Conservation (phyloP, 2,888 invertebrate genomes). For the Stenodema calcarata region DNA sequence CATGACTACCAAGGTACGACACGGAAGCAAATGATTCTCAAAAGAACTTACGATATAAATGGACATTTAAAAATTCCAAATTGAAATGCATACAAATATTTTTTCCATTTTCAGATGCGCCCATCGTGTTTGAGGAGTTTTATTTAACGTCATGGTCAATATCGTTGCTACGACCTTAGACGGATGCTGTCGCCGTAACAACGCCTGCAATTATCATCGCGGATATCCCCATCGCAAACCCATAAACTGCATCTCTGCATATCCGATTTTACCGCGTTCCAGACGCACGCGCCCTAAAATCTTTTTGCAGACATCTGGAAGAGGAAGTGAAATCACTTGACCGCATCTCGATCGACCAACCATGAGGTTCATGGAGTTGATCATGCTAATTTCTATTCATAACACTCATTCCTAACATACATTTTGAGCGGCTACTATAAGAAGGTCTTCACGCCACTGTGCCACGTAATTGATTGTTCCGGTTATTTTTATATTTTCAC, state of each 20-base stretch:
- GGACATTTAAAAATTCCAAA: too few species aligned
- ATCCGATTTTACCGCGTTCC: background rate
- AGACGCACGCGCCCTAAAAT: background rate
- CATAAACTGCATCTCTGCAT: background rate
- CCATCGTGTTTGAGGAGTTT: too few species aligned
- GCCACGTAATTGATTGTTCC: too few species aligned
- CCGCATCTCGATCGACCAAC: background rate
- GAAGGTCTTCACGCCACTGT: too few species aligned
- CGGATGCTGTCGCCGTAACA: background rate
- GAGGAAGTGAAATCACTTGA: background rate
- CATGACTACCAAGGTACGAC: too few species aligned
- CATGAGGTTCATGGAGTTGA: background rate
- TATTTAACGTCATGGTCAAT: too few species aligned
- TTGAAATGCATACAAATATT: too few species aligned
- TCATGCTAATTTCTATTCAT: background rate
- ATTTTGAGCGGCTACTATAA: background rate
- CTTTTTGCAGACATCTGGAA: background rate
- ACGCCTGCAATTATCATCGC: background rate
- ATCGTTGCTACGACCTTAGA: too few species aligned
- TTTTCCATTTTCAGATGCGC: too few species aligned
- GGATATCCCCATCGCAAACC: background rate
- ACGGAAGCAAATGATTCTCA: too few species aligned
- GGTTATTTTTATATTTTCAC: too few species aligned
- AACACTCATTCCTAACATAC: background rate
- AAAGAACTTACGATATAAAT: too few species aligned